Conservation (phyloP, 1,140 invertebrate genomes). For the Drosophila santomea region DNA sequence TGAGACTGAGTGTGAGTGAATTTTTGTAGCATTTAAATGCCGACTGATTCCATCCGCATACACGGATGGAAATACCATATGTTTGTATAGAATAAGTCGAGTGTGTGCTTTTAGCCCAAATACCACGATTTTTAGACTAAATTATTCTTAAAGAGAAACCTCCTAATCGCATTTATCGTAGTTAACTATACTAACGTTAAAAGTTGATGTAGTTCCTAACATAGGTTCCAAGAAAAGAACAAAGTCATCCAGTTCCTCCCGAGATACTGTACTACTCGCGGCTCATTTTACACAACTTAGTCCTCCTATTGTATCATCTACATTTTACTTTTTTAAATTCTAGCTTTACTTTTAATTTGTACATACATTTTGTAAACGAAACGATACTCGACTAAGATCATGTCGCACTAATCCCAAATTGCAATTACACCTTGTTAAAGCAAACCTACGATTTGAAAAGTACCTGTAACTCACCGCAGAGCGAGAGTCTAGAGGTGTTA, state of each 20-base stretch:
- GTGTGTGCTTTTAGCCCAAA: constrained; percentile 23
- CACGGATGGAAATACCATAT: constrained; percentile 22
- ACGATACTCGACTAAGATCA: constrained; percentile 47
- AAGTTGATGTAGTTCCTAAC: constrained; percentile 64
- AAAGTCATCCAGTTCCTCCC: constrained; percentile 24
- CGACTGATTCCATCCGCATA: constrained; percentile 32
- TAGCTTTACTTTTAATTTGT: constrained; percentile 58
- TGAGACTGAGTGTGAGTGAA: constrained; percentile 43
- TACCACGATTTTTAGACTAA: constrained; percentile 42
- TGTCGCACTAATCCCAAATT: constrained; percentile 45
- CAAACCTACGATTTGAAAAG: constrained; percentile 13
- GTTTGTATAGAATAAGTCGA: constrained; percentile 41
- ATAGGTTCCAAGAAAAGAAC: constrained; percentile 27
- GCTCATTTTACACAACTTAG: constrained; percentile 22
- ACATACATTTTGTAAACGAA: constrained; percentile 54
- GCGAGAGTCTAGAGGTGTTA: constrained; percentile 29
- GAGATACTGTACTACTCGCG: constrained; percentile 11
- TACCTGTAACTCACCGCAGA: constrained; percentile 43
- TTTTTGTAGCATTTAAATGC: constrained; percentile 25
- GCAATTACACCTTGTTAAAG: constrained; percentile 41
- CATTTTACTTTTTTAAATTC: constrained; percentile 30
- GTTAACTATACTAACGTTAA: constrained; percentile 42
- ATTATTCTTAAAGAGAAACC: constrained; percentile 25
- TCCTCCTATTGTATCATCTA: constrained; percentile 53
- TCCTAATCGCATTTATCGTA: constrained; percentile 59